Evolutionary conservation across 2,113 vertebrate species (phyloP).

Genomic region (Ivindomyrus marchei): DNA sequence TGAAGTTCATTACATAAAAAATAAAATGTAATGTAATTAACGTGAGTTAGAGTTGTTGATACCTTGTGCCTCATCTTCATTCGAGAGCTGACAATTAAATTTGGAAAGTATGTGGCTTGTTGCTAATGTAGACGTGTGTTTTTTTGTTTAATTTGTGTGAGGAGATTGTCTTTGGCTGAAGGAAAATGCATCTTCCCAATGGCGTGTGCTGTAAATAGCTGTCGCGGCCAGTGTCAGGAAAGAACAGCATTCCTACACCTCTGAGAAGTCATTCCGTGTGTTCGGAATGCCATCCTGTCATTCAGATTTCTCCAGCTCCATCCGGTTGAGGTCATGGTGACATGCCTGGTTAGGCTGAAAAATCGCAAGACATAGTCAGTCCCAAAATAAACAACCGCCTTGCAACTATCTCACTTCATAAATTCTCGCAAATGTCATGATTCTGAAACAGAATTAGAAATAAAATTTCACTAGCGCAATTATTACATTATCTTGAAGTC

Average conservation of each 20-base stretch:
- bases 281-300: not conserved
- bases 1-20: not conserved
- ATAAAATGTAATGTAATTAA: not conserved
- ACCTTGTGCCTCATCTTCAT: not conserved
- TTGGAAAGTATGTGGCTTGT: not conserved
- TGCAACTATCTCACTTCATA: not conserved
- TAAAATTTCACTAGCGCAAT: not conserved
- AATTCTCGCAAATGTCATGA: not conserved
- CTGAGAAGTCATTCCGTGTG: not conserved
- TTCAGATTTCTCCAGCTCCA: not conserved
- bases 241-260: not conserved
- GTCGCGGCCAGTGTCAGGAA: not conserved
- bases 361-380: not conserved
- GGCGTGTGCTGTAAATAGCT: not conserved
- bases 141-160: not conserved
- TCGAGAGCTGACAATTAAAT: not conserved
- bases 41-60: not conserved
- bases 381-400: not conserved
- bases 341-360: not conserved
- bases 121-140: constrained; percentile 1
- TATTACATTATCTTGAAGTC: not conserved
- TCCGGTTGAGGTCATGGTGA: not conserved
- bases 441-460: not conserved
- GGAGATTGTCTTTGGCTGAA: not conserved
- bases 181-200: not conserved